Evolutionary conservation across 2,888 invertebrate species (phyloP), one percentile per base, ranked within the genome.

Genomic region (Drosophila incognita): DNA sequence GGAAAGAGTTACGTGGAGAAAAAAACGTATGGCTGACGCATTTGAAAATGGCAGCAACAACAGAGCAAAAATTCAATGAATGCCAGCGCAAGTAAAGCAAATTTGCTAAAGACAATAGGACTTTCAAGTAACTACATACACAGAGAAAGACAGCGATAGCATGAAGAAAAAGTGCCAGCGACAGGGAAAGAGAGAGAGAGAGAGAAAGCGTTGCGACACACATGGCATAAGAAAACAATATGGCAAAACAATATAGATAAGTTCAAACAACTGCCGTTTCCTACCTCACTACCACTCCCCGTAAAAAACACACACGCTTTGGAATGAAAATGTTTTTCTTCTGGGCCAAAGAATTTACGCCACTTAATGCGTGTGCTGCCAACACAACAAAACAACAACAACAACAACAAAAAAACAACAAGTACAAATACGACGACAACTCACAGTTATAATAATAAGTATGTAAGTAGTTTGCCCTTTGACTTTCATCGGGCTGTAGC

Each of bases 231-330:
- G 86, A 87, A 85, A 90, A 90, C 88, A 90, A 87, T 87, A 87
- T 90, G 90, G 86, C 88, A 88, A 87, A 88, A 87, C 90, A 87
- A 87, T 90, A 90, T 90, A 87, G 86, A 90, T 90, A 90, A 90
- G 86, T 87, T 87, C 90, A 90, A 87, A 78, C 88, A 87, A 87
- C 83, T 82, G 80, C 76, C 87, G 67, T 61, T 59, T 57, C n/a
- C 51, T 67, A 49, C 60, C 49, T 40, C 38, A 33, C 27, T 15
- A n/a, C 56, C 31, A n/a, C 29, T 21, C 11, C 10, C 27, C 33
- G 2, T 11, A 6, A 33, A 35, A 31, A 40, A 13, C 49, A 59
- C 58, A 76, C 54, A 80, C 80, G 88, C 81, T 64, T 76, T 62
- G 90, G 88, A 87, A 87, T 87, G 90, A 90, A 88, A 90, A 87